Percentiles rank a stretch among this genome's conserved stretches.
Evolutionary conservation across 2,888 invertebrate species (phyloP).

Genomic region (Callyntrura sp.): DNA sequence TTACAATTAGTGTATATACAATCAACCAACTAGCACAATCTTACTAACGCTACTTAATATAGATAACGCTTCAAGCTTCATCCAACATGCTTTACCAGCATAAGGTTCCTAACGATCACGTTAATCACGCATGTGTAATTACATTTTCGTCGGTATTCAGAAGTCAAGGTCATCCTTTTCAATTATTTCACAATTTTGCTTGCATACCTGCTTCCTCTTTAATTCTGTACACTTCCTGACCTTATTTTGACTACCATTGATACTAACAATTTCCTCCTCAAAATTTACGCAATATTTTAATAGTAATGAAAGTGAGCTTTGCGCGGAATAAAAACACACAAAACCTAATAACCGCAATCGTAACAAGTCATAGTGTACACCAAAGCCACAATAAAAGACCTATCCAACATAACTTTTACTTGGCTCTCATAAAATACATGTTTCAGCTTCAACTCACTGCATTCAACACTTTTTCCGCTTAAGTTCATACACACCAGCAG

Average conservation of each 20-base stretch:
- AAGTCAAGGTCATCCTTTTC: slow-evolving; percentile 1
- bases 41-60: too few relatives aligned
- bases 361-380: neutral
- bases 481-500: neutral
- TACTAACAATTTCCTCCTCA: neutral
- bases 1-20: too few relatives aligned
- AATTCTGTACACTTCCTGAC: neutral
- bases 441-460: neutral
- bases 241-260: neutral
- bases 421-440: neutral
- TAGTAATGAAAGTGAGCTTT: neutral
- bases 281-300: neutral
- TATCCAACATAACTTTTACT: neutral
- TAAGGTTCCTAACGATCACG: too few relatives aligned
- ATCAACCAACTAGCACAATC: too few relatives aligned
- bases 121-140: neutral
- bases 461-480: neutral
- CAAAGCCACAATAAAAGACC: neutral
- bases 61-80: too few relatives aligned
- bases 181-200: neutral
- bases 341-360: neutral
- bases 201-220: too few relatives aligned
- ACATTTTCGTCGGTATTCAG: neutral
- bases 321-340: too few relatives aligned
- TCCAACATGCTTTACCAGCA: too few relatives aligned